Evolutionary conservation across 2,113 vertebrate genomes (phyloP).

Genomic region (Balaenoptera acutorostrata): DNA sequence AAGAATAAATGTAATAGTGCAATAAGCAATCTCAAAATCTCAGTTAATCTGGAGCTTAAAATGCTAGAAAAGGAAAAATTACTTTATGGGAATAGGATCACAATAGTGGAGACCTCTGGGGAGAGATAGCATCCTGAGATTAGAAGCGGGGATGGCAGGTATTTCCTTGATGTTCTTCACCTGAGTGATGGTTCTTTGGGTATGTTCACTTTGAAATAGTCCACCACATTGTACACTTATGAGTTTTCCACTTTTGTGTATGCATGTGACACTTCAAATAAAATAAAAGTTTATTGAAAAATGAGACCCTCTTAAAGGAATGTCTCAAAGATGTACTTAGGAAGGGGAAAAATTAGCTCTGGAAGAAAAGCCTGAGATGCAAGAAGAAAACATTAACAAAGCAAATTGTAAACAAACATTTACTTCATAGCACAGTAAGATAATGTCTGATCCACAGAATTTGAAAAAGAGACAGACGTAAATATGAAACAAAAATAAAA

Average conservation of each 20-base stretch:
- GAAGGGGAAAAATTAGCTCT: background rate
- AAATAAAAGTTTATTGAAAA: background rate
- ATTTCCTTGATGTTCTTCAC: rapidly evolving
- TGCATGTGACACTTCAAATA: background rate
- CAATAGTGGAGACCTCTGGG: background rate
- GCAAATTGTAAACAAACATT: background rate
- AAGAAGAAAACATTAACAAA: background rate
- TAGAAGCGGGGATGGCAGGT: rapidly evolving
- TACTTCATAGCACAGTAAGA: background rate
- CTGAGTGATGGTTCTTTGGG: rapidly evolving
- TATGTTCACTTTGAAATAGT: background rate
- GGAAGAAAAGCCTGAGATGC: background rate
- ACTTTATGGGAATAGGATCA: no score
- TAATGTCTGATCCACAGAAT: rapidly evolving
- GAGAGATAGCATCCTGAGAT: background rate
- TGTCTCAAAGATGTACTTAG: background rate
- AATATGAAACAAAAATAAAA: background rate
- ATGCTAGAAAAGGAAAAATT: background rate
- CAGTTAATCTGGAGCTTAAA: background rate
- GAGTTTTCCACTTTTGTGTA: background rate
- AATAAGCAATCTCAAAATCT: background rate
- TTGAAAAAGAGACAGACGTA: background rate
- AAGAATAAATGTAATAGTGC: background rate
- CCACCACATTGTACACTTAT: background rate
- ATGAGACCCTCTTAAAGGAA: background rate